These are phyloP conservation scores for Trichosurus vulpecula DNA, from an alignment of 2,797 vertebrate genomes.

Conservation along the genomic window DNA sequence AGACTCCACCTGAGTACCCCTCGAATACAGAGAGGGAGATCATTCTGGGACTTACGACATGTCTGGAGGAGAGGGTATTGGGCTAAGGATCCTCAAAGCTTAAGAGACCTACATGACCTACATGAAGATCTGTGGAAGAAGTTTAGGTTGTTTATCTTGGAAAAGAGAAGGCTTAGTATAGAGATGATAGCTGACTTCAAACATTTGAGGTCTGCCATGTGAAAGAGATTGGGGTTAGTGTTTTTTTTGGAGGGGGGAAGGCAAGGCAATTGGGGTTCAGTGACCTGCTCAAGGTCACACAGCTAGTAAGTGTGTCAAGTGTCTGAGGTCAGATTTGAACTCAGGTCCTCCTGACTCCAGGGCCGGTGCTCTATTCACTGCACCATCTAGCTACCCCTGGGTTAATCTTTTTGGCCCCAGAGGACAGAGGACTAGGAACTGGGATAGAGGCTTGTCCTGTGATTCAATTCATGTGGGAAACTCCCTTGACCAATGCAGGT, in stretches of 20 bases:
- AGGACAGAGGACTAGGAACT: not conserved
- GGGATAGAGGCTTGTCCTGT: not conserved
- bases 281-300: too few species aligned
- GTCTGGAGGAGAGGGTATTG: not conserved
- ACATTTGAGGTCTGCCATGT: not conserved
- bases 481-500: not conserved
- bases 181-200: not conserved
- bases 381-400: too few species aligned
- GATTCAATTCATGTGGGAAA: not conserved
- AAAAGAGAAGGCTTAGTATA: not conserved
- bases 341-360: too few species aligned
- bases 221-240: not conserved
- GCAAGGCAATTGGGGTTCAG: too few species aligned
- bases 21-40: not conserved
- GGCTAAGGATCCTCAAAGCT: not conserved
- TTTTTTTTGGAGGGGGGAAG: too few species aligned
- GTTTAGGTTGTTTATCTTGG: not conserved
- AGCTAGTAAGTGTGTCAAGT: too few species aligned
- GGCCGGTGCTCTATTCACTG: too few species aligned
- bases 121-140: not conserved
- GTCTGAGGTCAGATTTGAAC: too few species aligned
- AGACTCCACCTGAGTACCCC: not conserved
- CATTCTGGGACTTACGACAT: too few species aligned
- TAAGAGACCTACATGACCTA: too few species aligned
- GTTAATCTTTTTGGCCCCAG: not conserved